Evolutionary conservation across 2,888 invertebrate species (phyloP).

Genomic region (Thysanoteuthis rhombus): DNA sequence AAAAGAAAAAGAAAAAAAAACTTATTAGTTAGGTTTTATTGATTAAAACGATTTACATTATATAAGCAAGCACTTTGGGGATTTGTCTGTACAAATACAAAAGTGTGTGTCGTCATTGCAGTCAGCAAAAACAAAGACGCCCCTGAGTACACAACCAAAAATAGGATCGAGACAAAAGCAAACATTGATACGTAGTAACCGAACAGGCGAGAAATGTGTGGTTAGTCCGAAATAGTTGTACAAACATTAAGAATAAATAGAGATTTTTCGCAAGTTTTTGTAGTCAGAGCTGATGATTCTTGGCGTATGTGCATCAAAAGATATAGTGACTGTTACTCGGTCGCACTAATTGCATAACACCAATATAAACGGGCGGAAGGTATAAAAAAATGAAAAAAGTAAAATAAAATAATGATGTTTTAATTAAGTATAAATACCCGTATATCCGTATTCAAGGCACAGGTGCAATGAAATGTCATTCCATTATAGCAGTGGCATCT

Average conservation of each 20-base stretch:
- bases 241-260: background rate
- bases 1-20: background rate
- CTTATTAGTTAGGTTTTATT: background rate
- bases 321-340: background rate
- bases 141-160: background rate
- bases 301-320: background rate
- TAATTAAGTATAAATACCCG: background rate
- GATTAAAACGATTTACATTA: background rate
- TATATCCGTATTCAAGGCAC: background rate
- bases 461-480: background rate
- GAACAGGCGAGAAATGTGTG: background rate
- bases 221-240: background rate
- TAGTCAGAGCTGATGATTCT: background rate
- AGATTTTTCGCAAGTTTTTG: background rate
- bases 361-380: background rate
- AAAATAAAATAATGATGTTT: background rate
- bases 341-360: background rate
- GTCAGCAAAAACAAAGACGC: conserved; percentile 12
- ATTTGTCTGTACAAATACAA: background rate
- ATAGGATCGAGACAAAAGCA: background rate
- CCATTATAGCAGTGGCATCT: background rate
- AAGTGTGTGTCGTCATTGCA: background rate
- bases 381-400: background rate
- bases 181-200: background rate
- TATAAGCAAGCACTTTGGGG: background rate